Base-by-base conservation (phyloP, 2,113 vertebrate species). In the Platysternon megacephalum region DNA sequence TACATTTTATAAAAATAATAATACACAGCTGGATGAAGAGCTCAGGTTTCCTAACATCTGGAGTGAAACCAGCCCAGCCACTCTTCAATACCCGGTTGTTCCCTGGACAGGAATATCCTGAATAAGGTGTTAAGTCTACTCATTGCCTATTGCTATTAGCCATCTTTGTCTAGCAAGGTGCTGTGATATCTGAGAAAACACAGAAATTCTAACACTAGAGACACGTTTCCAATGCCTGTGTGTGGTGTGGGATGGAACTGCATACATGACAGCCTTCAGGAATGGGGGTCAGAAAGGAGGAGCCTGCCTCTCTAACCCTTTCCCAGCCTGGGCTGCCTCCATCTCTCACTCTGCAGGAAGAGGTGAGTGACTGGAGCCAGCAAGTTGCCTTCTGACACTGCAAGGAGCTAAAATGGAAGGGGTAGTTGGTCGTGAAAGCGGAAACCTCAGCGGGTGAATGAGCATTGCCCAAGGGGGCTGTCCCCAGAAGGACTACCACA, bases 41-140 rank as follows among this genome's bases (percentile, higher is more conserved):
- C 79, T 97, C n/a, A 8, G 26, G n/a, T 91, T 95, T 94, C 88
- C 32, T 10, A 21, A 65, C 19, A 22, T 22, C 53, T 89, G 85
- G 39, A n/a, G 11, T 53, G 84, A 84, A 91, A 87, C 83, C 53
- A 76, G 61, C 49, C 72, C n/a, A 56, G 91, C 32, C 12, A 5
- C n/a, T 29, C 78, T 72, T 79, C 78, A 82, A 17, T 79, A 29
- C 35, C 35, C 21, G 17, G 16, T 46, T 88, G 88, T 93, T 87
- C 49, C 49, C 56, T 48, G n/a, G 44, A 26, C 29, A n/a, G 53
- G 74, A 65, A n/a, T 48, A 51, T 24, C 12, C 4, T 4, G 55
- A 72, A 5, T 17, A 42, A 85, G 76, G 76, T 72, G 22, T 44
- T 35, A 51, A 52, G 10, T 72, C 53, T 46, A 8, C 48, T 52